Conservation (phyloP, 2,888 invertebrate species). For the Autographa pulchrina region DNA sequence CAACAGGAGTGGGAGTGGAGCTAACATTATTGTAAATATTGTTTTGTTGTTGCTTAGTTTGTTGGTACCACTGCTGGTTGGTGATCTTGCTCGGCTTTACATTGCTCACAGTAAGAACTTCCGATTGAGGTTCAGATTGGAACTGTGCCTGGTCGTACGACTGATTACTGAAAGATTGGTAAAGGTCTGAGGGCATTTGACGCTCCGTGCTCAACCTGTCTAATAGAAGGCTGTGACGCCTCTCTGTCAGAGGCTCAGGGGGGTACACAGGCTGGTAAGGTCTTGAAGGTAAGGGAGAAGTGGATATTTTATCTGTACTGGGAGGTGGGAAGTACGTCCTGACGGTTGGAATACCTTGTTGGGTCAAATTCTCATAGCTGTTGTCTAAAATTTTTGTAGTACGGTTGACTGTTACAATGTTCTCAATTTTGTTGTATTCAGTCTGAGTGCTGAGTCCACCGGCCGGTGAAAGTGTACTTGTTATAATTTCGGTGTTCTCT, state of each 20-base stretch:
- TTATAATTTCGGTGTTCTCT: constrained; percentile 83
- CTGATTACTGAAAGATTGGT: constrained; percentile 77
- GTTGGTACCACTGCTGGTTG: constrained; percentile 86
- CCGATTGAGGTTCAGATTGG: constrained; percentile 82
- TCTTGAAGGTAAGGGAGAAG: constrained; percentile 75
- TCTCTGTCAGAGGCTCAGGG: constrained; percentile 76
- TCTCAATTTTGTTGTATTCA: constrained; percentile 84
- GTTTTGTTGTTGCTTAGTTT: constrained; percentile 76
- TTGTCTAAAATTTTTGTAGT: constrained; percentile 83
- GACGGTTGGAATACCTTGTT: constrained; percentile 78
- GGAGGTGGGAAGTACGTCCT: constrained; percentile 82
- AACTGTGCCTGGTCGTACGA: constrained; percentile 74
- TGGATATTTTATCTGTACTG: constrained; percentile 74
- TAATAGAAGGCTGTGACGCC: constrained; percentile 82
- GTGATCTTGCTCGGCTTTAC: constrained; percentile 84
- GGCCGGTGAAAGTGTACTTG: constrained; percentile 71
- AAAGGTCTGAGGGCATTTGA: constrained; percentile 80
- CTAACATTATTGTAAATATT: constrained; percentile 73
- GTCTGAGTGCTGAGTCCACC: constrained; percentile 80
- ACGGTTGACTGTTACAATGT: constrained; percentile 83
- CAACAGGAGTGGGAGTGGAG: constrained; percentile 56
- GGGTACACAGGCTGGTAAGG: constrained; percentile 78
- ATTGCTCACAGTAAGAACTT: constrained; percentile 82
- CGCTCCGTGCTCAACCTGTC: constrained; percentile 84
- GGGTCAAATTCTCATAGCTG: constrained; percentile 77